Evolutionary conservation across 53 echinoderm and acorn worm species (phyloP).

Genomic region (Apostichopus leukothele): DNA sequence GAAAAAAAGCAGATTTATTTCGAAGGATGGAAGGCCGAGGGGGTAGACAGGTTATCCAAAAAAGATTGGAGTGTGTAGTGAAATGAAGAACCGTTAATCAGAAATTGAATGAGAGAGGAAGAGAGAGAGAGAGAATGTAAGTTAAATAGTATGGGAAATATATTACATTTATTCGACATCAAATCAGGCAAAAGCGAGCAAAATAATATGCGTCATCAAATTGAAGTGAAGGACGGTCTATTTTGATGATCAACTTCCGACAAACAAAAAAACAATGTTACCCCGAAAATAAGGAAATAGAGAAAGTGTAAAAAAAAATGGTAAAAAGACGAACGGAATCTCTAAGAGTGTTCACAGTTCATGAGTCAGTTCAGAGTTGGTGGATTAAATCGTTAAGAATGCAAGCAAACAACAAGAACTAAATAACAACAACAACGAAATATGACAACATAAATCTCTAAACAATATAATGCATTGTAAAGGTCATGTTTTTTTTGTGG

Average conservation of each 20-base stretch:
- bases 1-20: neutral
- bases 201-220: neutral
- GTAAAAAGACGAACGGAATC: no score
- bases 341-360: no score
- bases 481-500: no score
- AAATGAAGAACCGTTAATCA: neutral
- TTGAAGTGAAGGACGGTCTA: neutral
- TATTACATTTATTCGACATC: neutral
- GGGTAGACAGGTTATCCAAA: slow-evolving; percentile 10
- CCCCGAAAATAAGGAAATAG: no score
- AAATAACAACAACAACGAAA: no score
- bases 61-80: neutral
- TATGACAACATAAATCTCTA: no score
- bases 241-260: slow-evolving; percentile 7
- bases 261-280: neutral
- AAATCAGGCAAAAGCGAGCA: neutral
- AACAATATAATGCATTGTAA: no score
- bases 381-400: no score
- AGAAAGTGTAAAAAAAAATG: no score
- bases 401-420: no score
- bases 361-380: no score
- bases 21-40: neutral
- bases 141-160: neutral
- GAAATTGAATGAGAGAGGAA: neutral
- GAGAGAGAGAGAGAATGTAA: neutral